These are phyloP conservation scores for Mechanitis messenoides DNA, from an alignment of 2,888 invertebrate genomes.

Conservation along the genomic window DNA sequence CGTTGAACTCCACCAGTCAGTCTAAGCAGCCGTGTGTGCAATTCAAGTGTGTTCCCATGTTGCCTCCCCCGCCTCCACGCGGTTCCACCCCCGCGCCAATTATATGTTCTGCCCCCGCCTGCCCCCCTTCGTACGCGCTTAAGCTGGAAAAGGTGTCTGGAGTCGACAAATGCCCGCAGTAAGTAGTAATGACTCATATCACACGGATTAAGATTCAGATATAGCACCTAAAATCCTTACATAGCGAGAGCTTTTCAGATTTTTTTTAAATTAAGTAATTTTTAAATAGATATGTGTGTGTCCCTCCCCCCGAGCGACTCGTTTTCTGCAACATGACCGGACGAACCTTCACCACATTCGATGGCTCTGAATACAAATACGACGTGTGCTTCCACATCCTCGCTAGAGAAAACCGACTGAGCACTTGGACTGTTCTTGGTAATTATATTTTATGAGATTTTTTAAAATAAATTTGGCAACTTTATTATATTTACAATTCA, in stretches of 20 bases:
- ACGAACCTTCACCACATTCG: conserved; percentile 87
- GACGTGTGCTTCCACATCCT: conserved; percentile 89
- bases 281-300: conserved; percentile 77
- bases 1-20: conserved; percentile 26
- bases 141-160: conserved; percentile 56
- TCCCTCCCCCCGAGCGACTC: conserved; percentile 79
- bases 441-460: conserved; percentile 36
- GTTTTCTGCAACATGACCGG: conserved; percentile 84
- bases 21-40: conserved; percentile 60
- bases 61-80: conserved; percentile 63
- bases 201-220: neutral
- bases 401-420: conserved; percentile 80
- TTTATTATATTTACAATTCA: neutral
- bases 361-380: conserved; percentile 85
- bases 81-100: conserved; percentile 42
- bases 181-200: conserved; percentile 33
- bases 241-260: neutral
- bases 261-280: neutral
- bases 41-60: conserved; percentile 73
- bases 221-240: neutral
- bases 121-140: conserved; percentile 78
- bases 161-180: conserved; percentile 70
- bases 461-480: conserved; percentile 19
- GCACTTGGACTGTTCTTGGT: conserved; percentile 84
- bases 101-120: conserved; percentile 67